phyloP scores from a whole-genome alignment of 2,113 vertebrate genomes.

The Lophochroa leadbeateri region DNA sequence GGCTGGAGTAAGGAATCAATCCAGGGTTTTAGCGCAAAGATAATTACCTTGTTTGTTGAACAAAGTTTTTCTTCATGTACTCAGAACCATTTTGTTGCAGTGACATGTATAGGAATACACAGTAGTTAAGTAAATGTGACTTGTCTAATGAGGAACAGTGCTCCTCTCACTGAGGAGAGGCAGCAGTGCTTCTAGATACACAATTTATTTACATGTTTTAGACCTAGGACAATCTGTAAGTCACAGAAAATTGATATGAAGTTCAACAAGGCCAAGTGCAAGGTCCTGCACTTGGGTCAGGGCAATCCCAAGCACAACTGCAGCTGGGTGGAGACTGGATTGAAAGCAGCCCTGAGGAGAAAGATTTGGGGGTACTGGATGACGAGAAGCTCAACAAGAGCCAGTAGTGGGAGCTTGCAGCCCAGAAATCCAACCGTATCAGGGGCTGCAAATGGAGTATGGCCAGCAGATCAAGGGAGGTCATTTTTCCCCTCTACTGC shows the following conservation, averaged over 20 bases:
- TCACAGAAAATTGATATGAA: background rate
- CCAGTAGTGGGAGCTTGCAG: background rate
- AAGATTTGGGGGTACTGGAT: background rate
- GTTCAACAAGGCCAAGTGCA: background rate
- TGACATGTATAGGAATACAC: rapidly evolving
- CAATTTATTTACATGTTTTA: background rate
- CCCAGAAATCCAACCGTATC: background rate
- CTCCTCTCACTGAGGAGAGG: background rate
- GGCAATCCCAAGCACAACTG: background rate
- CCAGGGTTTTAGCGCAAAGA: background rate
- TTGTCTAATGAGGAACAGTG: background rate
- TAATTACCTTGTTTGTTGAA: background rate
- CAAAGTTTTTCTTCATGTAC: background rate
- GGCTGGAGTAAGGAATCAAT: background rate
- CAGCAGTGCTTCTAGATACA: background rate
- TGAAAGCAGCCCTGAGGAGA: background rate
- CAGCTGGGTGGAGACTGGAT: background rate
- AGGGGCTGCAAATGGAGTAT: background rate
- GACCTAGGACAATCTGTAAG: background rate
- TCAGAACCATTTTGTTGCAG: background rate
- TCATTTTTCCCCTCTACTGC: background rate
- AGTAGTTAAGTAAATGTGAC: background rate
- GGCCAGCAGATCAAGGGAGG: background rate
- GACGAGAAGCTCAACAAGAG: background rate
- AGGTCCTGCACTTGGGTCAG: background rate